Conservation (phyloP, 2,797 vertebrate genomes). For the Poeciliopsis infans region DNA sequence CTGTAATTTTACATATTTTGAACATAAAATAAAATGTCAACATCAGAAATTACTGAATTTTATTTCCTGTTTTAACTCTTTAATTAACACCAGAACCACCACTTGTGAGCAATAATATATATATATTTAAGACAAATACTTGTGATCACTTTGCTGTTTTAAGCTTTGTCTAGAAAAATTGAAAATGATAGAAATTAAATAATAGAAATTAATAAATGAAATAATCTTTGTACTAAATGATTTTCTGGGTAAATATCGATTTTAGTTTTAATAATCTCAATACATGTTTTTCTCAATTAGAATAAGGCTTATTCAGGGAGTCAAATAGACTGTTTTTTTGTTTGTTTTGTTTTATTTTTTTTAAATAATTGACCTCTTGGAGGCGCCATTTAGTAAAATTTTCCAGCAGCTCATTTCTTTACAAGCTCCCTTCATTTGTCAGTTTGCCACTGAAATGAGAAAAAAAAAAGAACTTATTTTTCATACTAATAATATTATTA, state of each 20-base stretch:
- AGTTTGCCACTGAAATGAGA: not conserved
- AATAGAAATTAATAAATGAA: not conserved
- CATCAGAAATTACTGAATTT: not conserved
- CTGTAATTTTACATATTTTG: not conserved
- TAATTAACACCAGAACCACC: not conserved
- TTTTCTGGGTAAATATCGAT: not conserved
- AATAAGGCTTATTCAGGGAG: too few species aligned
- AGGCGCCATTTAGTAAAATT: constrained; percentile 35
- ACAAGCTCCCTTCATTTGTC: not conserved
- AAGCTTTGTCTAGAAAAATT: not conserved
- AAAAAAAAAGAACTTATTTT: not conserved
- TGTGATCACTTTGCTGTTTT: not conserved
- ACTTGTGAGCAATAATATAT: not conserved
- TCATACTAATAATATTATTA: not conserved
- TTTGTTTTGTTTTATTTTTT: too few species aligned
- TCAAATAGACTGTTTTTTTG: too few species aligned
- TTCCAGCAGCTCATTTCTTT: not conserved
- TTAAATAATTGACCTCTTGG: constrained; percentile 34
- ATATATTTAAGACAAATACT: not conserved
- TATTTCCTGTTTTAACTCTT: not conserved
- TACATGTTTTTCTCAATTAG: too few species aligned
- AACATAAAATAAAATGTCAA: not conserved
- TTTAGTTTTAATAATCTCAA: not conserved
- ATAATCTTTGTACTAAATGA: not conserved
- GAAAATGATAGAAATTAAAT: too few species aligned